Evolutionary conservation across 2,797 vertebrate species (phyloP), one percentile per base, ranked within the genome.

Genomic region (Ambastaia sidthimunki): DNA sequence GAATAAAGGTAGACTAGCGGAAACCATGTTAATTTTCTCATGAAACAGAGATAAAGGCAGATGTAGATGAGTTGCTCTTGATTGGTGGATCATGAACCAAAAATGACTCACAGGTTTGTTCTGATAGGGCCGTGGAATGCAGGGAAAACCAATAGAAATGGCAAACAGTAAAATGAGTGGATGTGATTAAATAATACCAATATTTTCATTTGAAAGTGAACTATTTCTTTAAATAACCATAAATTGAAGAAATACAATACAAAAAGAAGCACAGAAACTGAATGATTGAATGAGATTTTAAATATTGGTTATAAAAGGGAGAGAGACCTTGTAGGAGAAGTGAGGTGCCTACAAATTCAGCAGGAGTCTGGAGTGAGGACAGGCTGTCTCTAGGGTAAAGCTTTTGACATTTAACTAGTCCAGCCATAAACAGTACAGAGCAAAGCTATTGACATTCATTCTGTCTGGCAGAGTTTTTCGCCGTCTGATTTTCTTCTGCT

Each of bases 381-480:
- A 34, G 47, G 71, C 28, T 78, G 76, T 55, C 66, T 86, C 86
- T 15, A 1, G 85, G 88, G 83, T 76, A 76, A 18, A 82, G 83
- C 83, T 41, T 88, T 87, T 93, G 91, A 92, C 92, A 93, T 93
- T 93, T 93, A 91, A 89, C 87, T 80, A 82, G 68, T 70, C 74
- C 65, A 44, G 86, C 86, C 78, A 77, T 89, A 89, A 92, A 92
- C 89, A 86, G 86, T 82, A 81, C 81, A 55, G 83, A 82, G 87
- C 88, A 91, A 92, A 89, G 86, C 81, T 86, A 86, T 78, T 87
- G 88, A 89, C 90, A 87, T 92, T 92, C 87, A 90, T 89, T 91
- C 85, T 85, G 87, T 88, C 80, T 88, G 83, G 85, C 81, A 78
- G 62, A 63, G 66, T 86, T 84, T 73, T 84, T 80, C 67, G 68